Conservation (phyloP, 2,113 vertebrate genomes). For the Danionella cerebrum region DNA sequence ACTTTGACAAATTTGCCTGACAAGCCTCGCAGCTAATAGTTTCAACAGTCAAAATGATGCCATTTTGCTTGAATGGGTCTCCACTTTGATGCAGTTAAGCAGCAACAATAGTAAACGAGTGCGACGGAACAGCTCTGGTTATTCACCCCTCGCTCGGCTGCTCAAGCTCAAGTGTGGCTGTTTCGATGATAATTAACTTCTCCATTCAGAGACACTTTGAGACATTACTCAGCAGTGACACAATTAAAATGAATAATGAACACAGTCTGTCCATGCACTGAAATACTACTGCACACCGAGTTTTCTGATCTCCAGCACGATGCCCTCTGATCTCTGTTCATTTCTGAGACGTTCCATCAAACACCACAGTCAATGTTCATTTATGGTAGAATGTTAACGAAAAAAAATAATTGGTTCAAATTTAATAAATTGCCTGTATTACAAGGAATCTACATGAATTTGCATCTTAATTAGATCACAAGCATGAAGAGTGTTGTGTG, state of each 20-base stretch:
- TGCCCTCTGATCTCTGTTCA: neutral
- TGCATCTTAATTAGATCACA: neutral
- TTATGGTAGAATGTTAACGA: constrained; percentile 5
- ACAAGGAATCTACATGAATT: neutral
- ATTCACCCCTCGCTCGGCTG: constrained; percentile 40
- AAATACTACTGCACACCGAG: neutral
- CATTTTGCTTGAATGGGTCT: neutral
- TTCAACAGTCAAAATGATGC: neutral
- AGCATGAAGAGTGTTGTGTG: neutral
- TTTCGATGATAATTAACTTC: constrained; percentile 55
- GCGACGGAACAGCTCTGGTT: constrained; percentile 37
- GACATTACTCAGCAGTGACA: constrained; percentile 43
- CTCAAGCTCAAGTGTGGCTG: constrained; percentile 45
- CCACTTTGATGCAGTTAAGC: neutral
- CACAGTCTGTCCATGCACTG: constrained; percentile 12
- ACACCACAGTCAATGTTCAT: constrained; percentile 23
- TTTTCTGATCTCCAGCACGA: neutral
- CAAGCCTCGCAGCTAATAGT: neutral
- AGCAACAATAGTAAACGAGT: constrained; percentile 23
- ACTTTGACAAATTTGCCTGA: neutral
- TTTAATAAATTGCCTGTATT: neutral
- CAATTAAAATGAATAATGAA: constrained; percentile 47
- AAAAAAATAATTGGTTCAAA: neutral
- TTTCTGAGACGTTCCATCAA: neutral
- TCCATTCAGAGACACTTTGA: constrained; percentile 42